These are phyloP conservation scores for Eidolon helvum DNA, from an alignment of 2,113 vertebrate genomes.

Conservation along the genomic window DNA sequence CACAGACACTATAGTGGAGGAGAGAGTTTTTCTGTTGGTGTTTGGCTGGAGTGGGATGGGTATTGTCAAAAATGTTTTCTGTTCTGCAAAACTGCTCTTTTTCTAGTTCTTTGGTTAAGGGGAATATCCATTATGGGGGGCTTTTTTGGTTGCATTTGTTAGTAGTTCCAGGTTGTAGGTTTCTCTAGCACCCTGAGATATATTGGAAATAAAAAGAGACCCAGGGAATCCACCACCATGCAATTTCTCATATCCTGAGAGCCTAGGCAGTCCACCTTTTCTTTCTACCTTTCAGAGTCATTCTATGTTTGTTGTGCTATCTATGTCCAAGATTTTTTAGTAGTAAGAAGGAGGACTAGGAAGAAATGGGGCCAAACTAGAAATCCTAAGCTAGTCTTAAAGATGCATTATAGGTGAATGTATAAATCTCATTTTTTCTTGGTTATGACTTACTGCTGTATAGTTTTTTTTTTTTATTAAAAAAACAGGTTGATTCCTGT, in stretches of 20 bases:
- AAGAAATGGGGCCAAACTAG: neutral
- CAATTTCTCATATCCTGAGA: neutral
- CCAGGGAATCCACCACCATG: neutral
- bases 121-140: neutral
- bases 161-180: neutral
- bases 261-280: neutral
- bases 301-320: neutral
- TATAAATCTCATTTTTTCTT: neutral
- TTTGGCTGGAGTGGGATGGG: neutral
- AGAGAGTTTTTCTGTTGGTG: neutral
- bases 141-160: neutral
- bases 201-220: neutral
- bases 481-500: neutral
- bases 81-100: neutral
- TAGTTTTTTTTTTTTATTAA: too few relatives aligned
- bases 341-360: neutral
- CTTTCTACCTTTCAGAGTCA: neutral
- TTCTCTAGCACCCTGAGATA: neutral
- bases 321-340: neutral
- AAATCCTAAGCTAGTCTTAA: neutral
- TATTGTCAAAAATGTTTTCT: neutral
- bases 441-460: neutral
- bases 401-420: neutral
- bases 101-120: neutral
- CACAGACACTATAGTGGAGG: neutral